Evolutionary conservation across 2,888 invertebrate species (phyloP), one percentile per base, ranked within the genome.

Genomic region (Amblyjoppa fuscipennis): DNA sequence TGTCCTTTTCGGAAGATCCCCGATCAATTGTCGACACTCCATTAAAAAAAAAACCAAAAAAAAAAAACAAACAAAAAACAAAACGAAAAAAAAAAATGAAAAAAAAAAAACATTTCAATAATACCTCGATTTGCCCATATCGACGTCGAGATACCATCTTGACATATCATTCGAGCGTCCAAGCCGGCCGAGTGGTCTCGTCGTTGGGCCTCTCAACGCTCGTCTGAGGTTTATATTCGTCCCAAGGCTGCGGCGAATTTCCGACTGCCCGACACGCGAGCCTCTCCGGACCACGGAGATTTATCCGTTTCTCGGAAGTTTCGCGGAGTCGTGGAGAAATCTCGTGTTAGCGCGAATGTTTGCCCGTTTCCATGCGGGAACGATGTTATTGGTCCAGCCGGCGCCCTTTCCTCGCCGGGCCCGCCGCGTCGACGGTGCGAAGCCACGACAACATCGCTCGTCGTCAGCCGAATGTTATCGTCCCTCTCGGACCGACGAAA

Each of bases 181-280:
- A 85, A 87, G 81, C 64, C 85, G 66, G 68, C 66, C 51, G 31
- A 78, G 70, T 28, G 11, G 11, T 13, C 25, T 25, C 56, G 25
- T 41, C 9, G 25, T 0, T 13, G 59, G 59, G 59, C 13, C 13
- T 59, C 11, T 20, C 20, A 13, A 59, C 59, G 11, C 25, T 3
- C 16, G 45, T 9, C 9, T 4, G 74, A 68, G 28, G 68, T 81
- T 81, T 87, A 88, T 87, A 88, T 88, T 89, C 87, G 87, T 88
- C 87, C 84, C 87, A 89, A 89, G 89, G 88, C 87, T 88, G 75
- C 64, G 78, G 83, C 68, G 51, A 87, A 87, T 84, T 74, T 73
- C 64, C n/a, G 61, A 16, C 74, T 81, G n/a, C 2, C 71, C 80
- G 68, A 78, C 71, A 56, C 77, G 78, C 78, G 76, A 78, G 75